Conservation (phyloP, 2,888 invertebrate genomes). For the Leptinotarsa rubiginosa region DNA sequence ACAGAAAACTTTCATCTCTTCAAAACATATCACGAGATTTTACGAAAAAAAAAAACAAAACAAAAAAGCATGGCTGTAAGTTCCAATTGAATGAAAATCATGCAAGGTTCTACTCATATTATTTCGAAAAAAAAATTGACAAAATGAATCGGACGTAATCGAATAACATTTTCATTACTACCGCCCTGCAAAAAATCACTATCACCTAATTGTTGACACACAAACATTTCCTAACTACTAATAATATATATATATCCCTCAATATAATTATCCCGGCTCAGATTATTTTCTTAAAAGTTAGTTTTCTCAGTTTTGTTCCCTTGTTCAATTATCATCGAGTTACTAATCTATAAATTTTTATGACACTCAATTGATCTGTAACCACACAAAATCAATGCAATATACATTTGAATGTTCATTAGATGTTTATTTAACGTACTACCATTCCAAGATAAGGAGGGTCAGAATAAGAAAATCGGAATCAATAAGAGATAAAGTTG, state of each 20-base stretch:
- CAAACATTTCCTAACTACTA: constrained; percentile 29
- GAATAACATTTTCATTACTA: constrained; percentile 15
- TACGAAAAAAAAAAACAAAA: neutral
- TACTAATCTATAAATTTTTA: neutral
- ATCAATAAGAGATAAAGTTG: too few species aligned
- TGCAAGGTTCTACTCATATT: neutral
- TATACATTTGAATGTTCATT: too few species aligned
- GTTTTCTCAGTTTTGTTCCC: constrained; percentile 28
- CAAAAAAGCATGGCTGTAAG: neutral
- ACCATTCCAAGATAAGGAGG: too few species aligned
- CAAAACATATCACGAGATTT: neutral
- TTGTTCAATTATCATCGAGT: constrained; percentile 28
- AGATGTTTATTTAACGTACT: too few species aligned
- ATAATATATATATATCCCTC: constrained; percentile 29
- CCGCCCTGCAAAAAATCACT: constrained; percentile 29
- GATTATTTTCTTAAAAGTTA: constrained; percentile 37
- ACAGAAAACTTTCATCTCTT: neutral
- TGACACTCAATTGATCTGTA: neutral
- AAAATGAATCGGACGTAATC: constrained; percentile 21
- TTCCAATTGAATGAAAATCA: neutral
- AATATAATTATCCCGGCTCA: constrained; percentile 42
- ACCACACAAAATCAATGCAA: too few species aligned
- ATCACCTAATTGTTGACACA: constrained; percentile 39
- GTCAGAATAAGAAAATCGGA: too few species aligned
- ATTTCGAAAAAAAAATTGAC: constrained; percentile 26